Evolutionary conservation across 2,113 vertebrate species (phyloP).

Genomic region (Tachysurus vachellii): DNA sequence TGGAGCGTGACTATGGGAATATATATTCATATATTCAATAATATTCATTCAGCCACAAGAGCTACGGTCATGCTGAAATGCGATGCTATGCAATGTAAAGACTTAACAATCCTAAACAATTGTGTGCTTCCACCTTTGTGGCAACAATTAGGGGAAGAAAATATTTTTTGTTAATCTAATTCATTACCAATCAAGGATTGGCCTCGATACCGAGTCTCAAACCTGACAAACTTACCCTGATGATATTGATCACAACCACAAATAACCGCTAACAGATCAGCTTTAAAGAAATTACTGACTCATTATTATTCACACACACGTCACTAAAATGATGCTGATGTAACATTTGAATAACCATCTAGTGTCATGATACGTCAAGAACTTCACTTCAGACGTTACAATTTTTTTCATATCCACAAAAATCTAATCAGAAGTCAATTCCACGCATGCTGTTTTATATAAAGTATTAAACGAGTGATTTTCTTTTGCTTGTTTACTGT

Average conservation of each 20-base stretch:
- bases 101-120: not conserved
- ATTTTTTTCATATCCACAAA: not conserved
- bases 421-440: not conserved
- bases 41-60: not conserved
- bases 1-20: not conserved
- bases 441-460: not conserved
- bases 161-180: not conserved
- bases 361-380: not conserved
- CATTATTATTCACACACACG: not conserved
- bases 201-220: not conserved
- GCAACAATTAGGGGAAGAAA: not conserved
- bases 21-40: no score
- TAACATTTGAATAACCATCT: not conserved
- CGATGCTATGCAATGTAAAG: not conserved
- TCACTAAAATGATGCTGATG: not conserved
- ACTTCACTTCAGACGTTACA: not conserved
- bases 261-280: not conserved
- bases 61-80: not conserved
- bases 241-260: not conserved
- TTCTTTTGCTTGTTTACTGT: not conserved
- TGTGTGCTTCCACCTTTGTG: not conserved
- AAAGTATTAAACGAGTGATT: not conserved
- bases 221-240: not conserved
- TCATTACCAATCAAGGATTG: not conserved
- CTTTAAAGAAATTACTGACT: conserved; percentile 5